Conservation (phyloP, 1,140 invertebrate genomes). For the Conopomorpha cramerella region DNA sequence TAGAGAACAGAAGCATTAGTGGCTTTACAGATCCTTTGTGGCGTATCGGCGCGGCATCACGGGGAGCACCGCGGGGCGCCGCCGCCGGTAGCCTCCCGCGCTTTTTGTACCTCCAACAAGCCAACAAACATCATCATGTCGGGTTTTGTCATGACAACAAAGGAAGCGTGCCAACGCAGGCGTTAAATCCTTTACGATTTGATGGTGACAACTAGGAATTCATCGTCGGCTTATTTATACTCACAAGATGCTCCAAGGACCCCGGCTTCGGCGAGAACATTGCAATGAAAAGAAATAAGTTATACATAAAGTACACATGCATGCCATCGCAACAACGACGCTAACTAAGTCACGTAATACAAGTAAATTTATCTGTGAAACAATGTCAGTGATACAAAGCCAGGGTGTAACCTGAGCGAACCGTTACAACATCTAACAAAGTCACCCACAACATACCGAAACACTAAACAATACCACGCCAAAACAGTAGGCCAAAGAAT, state of each 20-base stretch:
- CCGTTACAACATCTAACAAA: conserved; percentile 51
- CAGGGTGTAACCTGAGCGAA: conserved; percentile 51
- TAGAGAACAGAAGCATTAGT: neutral
- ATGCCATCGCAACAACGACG: too few species aligned
- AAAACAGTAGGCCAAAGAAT: too few species aligned
- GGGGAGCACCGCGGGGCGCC: conserved; percentile 38
- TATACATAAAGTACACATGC: conserved; percentile 32
- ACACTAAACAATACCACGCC: too few species aligned
- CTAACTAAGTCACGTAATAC: conserved; percentile 18
- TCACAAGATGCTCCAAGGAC: too few species aligned
- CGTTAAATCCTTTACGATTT: conserved; percentile 60
- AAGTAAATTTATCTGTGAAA: conserved; percentile 58
- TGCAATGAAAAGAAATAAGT: too few species aligned
- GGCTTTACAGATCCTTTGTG: neutral
- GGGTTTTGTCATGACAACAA: conserved; percentile 51
- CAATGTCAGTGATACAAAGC: conserved; percentile 15
- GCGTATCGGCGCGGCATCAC: conserved; percentile 29
- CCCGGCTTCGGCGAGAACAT: too few species aligned
- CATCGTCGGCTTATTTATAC: too few species aligned
- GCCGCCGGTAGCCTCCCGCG: conserved; percentile 41
- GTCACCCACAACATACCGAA: conserved; percentile 35
- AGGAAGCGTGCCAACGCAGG: conserved; percentile 56
- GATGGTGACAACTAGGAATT: conserved; percentile 47
- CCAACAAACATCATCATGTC: conserved; percentile 57
- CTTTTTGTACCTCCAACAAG: conserved; percentile 51